Conservation (phyloP, 2,888 invertebrate species). For the Aethes cnicana region DNA sequence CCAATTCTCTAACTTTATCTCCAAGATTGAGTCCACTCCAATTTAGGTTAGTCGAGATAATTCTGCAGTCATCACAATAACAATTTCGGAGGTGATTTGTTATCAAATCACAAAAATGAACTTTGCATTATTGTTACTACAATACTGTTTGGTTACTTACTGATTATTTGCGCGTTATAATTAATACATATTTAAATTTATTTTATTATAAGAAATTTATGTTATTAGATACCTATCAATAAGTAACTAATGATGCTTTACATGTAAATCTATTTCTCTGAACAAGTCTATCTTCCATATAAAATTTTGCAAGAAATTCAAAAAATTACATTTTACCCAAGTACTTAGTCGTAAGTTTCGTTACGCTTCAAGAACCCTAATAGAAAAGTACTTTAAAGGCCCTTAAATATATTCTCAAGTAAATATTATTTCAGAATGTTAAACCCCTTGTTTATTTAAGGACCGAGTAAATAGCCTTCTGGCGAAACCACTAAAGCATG, state of each 20-base stretch:
- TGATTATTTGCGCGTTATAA: no score
- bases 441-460: constrained; percentile 21
- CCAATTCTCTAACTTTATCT: constrained; percentile 60
- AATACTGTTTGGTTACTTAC: no score
- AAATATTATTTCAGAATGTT: constrained; percentile 14
- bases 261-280: not conserved
- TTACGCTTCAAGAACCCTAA: no score
- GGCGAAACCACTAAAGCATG: constrained; percentile 12
- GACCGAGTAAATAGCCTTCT: constrained; percentile 2
- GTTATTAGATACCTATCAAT: no score
- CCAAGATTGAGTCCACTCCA: constrained; percentile 51
- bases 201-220: no score
- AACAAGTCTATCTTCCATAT: not conserved
- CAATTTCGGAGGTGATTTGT: constrained; percentile 40
- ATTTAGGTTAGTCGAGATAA: constrained; percentile 66
- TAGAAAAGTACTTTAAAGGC: not conserved
- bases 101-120: not conserved
- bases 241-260: no score
- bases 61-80: constrained; percentile 43
- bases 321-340: no score
- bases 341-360: no score
- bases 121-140: not conserved
- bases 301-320: not conserved
- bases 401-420: not conserved
- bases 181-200: no score